Conservation (phyloP, 2,113 vertebrate species). For the Pyxicephalus adspersus region DNA sequence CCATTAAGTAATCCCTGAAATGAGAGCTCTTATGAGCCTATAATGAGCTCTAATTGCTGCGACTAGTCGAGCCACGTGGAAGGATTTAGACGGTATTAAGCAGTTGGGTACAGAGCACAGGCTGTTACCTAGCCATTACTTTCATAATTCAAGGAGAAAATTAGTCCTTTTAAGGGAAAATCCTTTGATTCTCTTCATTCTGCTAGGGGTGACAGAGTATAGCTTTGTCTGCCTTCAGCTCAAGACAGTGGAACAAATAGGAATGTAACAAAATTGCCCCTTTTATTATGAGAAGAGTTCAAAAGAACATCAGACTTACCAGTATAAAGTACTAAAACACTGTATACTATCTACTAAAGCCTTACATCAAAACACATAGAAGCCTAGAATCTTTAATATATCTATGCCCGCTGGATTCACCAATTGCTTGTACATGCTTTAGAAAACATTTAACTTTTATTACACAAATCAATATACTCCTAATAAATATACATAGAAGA, state of each 20-base stretch:
- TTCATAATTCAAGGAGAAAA: conserved; percentile 99
- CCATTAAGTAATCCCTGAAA: conserved; percentile 98
- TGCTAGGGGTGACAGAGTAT: conserved; percentile 80
- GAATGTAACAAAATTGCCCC: conserved; percentile 76
- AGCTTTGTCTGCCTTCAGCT: conserved; percentile 78
- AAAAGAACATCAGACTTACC: conserved; percentile 67
- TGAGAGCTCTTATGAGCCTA: conserved; percentile 98
- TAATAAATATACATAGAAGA: not conserved
- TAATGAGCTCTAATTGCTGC: conserved; percentile 99
- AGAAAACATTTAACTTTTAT: not conserved
- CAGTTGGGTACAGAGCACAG: conserved; percentile 94
- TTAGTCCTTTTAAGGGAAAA: conserved; percentile 94
- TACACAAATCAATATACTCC: not conserved
- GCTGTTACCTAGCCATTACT: conserved; percentile 97
- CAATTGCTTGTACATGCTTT: not conserved
- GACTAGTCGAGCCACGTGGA: conserved; percentile 98
- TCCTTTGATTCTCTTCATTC: conserved; percentile 89
- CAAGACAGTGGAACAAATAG: conserved; percentile 77
- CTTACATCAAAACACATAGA: not conserved
- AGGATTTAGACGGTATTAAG: conserved; percentile 99
- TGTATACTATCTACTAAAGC: not conserved
- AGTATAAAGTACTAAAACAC: conserved; percentile 15
- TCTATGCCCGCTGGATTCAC: too few species aligned
- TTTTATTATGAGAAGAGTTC: conserved; percentile 65
- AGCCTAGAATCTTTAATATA: too few species aligned